Evolutionary conservation across 2,888 invertebrate species (phyloP).

Genomic region (Dysmachus trigonus): DNA sequence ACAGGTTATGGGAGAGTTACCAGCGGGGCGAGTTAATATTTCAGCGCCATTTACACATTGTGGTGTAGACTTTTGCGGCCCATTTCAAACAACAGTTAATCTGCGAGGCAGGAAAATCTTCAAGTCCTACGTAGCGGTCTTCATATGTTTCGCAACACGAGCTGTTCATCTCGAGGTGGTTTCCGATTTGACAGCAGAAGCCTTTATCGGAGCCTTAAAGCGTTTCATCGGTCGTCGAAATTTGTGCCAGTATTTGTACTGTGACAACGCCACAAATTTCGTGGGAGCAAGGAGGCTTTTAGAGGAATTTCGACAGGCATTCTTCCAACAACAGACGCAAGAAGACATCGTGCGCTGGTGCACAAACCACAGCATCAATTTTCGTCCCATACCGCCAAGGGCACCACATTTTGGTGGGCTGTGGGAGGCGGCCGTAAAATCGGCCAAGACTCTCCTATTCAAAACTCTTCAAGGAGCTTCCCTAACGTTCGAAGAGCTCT

Average conservation of each 20-base stretch:
- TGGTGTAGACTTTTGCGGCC: conserved; percentile 7
- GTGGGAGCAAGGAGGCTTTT: neutral
- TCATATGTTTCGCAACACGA: neutral
- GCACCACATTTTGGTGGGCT: neutral
- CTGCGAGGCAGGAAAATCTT: neutral
- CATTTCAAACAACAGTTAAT: neutral
- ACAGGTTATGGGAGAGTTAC: too few species aligned
- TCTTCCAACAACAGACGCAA: neutral
- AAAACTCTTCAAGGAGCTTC: too few species aligned
- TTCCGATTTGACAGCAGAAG: neutral
- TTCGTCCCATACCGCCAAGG: neutral
- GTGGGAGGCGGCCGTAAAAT: neutral
- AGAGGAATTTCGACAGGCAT: neutral
- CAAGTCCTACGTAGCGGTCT: neutral
- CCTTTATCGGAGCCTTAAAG: conserved; percentile 38
- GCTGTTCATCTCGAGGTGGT: conserved; percentile 40
- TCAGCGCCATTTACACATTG: neutral
- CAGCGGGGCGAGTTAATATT: neutral
- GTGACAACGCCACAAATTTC: neutral
- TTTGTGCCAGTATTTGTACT: neutral
- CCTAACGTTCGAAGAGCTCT: neutral
- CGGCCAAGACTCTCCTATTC: neutral
- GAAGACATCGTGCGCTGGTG: neutral
- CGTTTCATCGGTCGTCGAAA: conserved; percentile 25
- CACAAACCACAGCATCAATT: neutral